Percentiles rank a stretch among this genome's conserved stretches.
Evolutionary conservation across 2,113 vertebrate species (phyloP).

Genomic region (Columba livia): DNA sequence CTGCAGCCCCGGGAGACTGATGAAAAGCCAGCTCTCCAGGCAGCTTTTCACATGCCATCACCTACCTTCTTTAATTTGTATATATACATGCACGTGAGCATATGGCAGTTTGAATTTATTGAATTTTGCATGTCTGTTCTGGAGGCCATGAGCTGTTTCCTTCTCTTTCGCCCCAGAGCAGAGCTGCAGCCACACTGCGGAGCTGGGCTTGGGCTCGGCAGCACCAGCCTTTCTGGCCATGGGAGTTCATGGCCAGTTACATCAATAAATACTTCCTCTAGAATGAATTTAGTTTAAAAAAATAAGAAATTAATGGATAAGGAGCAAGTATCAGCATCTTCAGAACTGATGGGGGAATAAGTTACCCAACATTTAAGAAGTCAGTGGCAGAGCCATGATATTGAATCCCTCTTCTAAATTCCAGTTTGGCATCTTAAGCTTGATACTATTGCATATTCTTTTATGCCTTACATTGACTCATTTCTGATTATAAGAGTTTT

Average conservation of each 20-base stretch:
- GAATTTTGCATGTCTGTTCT: background rate
- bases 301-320: background rate
- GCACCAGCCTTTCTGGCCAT: background rate
- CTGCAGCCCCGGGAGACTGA: background rate
- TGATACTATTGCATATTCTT: background rate
- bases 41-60: background rate
- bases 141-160: background rate
- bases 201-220: background rate
- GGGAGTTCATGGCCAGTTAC: background rate
- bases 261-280: background rate
- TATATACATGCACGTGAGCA: rapidly evolving
- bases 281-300: background rate
- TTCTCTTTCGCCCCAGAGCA: rapidly evolving
- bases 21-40: background rate
- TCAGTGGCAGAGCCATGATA: background rate
- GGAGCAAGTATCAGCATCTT: background rate
- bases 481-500: background rate
- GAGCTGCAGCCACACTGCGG: background rate
- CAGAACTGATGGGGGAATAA: background rate
- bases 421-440: background rate
- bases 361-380: background rate
- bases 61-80: background rate
- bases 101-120: rapidly evolving
- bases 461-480: background rate
- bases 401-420: background rate